These are phyloP conservation scores for Halictus quadricinctus DNA, from an alignment of 2,888 invertebrate species.

Conservation along the genomic window DNA sequence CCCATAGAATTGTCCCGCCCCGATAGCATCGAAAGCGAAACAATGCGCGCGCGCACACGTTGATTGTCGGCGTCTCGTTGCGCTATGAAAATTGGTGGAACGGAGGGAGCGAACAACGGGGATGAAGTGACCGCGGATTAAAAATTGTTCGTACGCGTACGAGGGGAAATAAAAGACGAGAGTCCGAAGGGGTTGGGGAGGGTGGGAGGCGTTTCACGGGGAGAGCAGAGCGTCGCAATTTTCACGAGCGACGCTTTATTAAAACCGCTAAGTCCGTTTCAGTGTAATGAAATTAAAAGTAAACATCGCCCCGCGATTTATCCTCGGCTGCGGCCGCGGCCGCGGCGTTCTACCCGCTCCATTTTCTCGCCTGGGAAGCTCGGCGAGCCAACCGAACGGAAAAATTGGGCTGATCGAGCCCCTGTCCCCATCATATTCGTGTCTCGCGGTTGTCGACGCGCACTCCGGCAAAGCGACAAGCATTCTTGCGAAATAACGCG, in stretches of 20 bases:
- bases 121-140: constrained; percentile 3
- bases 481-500: constrained; percentile 50
- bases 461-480: constrained; percentile 24
- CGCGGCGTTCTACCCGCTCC: not conserved
- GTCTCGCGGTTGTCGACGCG: not conserved
- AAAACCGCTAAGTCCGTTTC: constrained; percentile 46
- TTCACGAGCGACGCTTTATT: constrained; percentile 40
- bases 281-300: constrained; percentile 49
- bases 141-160: constrained; percentile 9
- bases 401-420: constrained; percentile 15
- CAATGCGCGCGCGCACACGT: not conserved
- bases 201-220: not conserved
- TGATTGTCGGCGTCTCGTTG: not conserved
- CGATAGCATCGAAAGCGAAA: not conserved
- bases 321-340: not conserved
- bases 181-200: not conserved
- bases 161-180: constrained; percentile 15
- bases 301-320: constrained; percentile 41
- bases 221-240: constrained; percentile 39
- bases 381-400: not conserved
- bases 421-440: not conserved
- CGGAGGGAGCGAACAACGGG: not conserved
- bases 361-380: not conserved
- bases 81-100: not conserved
- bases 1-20: not conserved